phyloP scores from a whole-genome alignment of 2,113 vertebrate genomes.

The Salvelinus sp. region DNA sequence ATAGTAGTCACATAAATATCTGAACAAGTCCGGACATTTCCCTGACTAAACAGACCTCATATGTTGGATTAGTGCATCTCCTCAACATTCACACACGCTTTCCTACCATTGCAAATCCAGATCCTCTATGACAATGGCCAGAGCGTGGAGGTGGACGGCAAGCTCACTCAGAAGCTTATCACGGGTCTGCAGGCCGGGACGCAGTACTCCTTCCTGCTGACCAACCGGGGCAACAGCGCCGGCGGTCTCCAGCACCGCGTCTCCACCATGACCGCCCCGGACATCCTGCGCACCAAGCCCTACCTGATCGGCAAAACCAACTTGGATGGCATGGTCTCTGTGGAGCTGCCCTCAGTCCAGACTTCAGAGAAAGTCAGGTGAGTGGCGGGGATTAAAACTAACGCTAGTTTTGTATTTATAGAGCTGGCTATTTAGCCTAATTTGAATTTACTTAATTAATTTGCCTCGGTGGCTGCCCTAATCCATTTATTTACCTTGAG shows the following conservation, averaged over 20 bases:
- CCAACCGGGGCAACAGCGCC: constrained; percentile 95
- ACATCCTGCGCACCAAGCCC: constrained; percentile 91
- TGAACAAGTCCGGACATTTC: background rate
- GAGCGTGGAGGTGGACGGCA: constrained; percentile 95
- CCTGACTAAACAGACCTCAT: background rate
- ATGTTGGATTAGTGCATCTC: background rate
- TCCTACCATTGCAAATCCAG: constrained; percentile 60
- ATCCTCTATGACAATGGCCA: constrained; percentile 98
- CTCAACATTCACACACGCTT: background rate
- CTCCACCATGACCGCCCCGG: constrained; percentile 91
- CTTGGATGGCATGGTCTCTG: constrained; percentile 93
- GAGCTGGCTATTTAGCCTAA: too few relatives aligned
- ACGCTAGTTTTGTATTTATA: background rate
- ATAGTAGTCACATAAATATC: too few relatives aligned
- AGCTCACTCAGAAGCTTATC: constrained; percentile 93
- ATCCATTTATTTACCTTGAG: too few relatives aligned
- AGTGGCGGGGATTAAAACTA: constrained; percentile 39
- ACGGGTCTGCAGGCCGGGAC: constrained; percentile 96
- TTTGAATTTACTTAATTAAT: too few relatives aligned
- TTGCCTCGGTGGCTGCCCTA: too few relatives aligned
- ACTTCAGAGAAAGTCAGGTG: constrained; percentile 90
- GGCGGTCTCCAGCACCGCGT: constrained; percentile 96
- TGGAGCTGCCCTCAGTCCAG: constrained; percentile 89
- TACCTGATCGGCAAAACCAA: constrained; percentile 91
- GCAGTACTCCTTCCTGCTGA: constrained; percentile 94